Conservation (phyloP, 2,113 vertebrate species). For the Petaurus breviceps region DNA sequence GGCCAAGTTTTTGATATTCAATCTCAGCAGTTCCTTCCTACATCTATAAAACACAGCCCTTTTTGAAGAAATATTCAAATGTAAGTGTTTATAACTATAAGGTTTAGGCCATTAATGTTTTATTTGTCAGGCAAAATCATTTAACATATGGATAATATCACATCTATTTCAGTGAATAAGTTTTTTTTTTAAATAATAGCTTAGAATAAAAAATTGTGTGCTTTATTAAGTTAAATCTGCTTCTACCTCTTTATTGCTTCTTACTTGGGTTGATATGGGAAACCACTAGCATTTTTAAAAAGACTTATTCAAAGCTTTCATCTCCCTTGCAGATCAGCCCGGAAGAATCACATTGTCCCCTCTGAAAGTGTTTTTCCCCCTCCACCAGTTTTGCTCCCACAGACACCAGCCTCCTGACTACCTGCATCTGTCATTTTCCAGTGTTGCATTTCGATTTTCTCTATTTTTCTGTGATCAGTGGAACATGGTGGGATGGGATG, state of each 20-base stretch:
- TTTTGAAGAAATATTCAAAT: constrained; percentile 20
- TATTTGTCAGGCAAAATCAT: constrained; percentile 53
- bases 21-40: constrained; percentile 32
- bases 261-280: not conserved
- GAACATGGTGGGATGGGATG: not conserved
- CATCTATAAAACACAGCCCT: constrained; percentile 46
- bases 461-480: not conserved
- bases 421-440: not conserved
- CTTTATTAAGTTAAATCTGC: not conserved
- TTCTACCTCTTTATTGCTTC: not conserved
- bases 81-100: not conserved
- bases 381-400: not conserved
- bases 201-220: constrained; percentile 42
- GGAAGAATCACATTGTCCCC: not conserved
- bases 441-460: constrained; percentile 46
- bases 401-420: not conserved
- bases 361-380: not conserved
- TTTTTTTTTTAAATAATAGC: constrained; percentile 47
- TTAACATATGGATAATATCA: constrained; percentile 34
- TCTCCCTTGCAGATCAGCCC: constrained; percentile 22
- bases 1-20: not conserved
- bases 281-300: not conserved
- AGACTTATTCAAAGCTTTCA: constrained; percentile 2
- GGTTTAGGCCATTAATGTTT: constrained; percentile 16
- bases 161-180: constrained; percentile 31